Base-by-base conservation (phyloP, 1,140 invertebrate genomes). In the Dinoponera quadriceps region DNA sequence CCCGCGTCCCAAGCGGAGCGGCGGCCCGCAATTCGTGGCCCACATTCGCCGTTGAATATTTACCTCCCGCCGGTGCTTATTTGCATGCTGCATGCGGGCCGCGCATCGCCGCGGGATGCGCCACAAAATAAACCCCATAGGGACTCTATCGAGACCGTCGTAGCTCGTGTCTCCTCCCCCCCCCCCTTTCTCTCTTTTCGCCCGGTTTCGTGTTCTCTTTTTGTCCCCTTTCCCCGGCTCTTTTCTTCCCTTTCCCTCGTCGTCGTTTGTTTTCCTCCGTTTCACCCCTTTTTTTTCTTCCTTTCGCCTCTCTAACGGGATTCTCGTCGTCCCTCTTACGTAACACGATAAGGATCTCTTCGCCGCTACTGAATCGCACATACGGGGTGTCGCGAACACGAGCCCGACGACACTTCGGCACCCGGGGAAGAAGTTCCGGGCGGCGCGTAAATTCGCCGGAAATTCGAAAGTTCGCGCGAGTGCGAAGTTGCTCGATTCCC, bases 81-180 rank as follows among this genome's bases (percentile, higher is more conserved):
- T 71, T 38, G 29, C 60, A 63, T 63, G 33, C 49, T 20, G 57
- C 72, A 74, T 74, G 57, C 57, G 57, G 38, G 57, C 57, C 44
- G 75, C 44, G 75, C 65, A 80, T 80, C 65, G 75, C 65, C 65
- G 75, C 75, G 54, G 65, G 51, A 71, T 69, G 65, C 75, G 14
- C 75, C 51, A 65, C 75, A 80, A 80, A 59, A 38, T 71, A 80
- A 80, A 80, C 33, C 65, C 75, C 75, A 68, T 48, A 80, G 75
- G 63, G 75, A 80, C 18, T 9, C 29, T n/a, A 57, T 78, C 49
- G 62, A 54, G 73, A 29, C 11, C 33, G 63, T 55, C 18, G n/a
- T 27, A 44, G 38, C 9, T n/a, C n/a, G n/a, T n/a, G n/a, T n/a
- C n/a, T 22, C 38, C 22, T n/a, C 25, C 44, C 18, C 54, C 9